Base-by-base conservation (phyloP, 2,888 invertebrate genomes). In the Idaea biselata region DNA sequence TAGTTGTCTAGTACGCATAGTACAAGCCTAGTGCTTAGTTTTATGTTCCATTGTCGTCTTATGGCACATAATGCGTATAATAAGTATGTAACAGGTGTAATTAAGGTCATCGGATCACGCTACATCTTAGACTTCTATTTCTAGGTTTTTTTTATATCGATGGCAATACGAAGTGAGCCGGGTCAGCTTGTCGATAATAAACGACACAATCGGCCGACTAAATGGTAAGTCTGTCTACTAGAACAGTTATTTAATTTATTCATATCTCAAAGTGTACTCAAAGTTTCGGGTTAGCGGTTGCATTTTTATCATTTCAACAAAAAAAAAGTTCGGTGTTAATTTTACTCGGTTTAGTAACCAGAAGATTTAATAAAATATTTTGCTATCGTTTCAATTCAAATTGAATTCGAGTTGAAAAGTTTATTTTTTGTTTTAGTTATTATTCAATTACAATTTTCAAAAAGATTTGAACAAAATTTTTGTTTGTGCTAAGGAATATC, bases 161-260 rank as follows among this genome's bases (percentile, higher is more conserved):
- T n/a, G 5, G 25, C 25, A 5, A 25, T 3, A 25, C 25, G 5
- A 25, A 25, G 25, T 25, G 25, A 1, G 25, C 25, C 25, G 25
- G 25, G 25, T 25, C 5, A 3, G 25, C 5, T 5, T 3, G 25
- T 25, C 25, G 25, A 25, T 5, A 25, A 25, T 25, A 25, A 25
- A 25, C 1, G 3, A 25, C 5, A 5, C 25, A 25, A 25, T 25
- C 25, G 25, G 25, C 25, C 25, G 25, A 25, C 25, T 25, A 25
- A 25, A 25, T 25, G 3, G 44, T 44, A 14, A 14, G 68, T 73
- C 79, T 74, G 78, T 75, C 72, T 75, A 72, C 73, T 63, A 65
- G 66, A 68, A 65, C 71, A 79, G 72, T 65, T 73, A 76, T 67
- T 73, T 81, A 81, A 82, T 81, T 82, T 80, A 82, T 82, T 81